Evolutionary conservation across 53 echinoderm and acorn worm species (phyloP).

Genomic region (Hippasteria phrygiana): DNA sequence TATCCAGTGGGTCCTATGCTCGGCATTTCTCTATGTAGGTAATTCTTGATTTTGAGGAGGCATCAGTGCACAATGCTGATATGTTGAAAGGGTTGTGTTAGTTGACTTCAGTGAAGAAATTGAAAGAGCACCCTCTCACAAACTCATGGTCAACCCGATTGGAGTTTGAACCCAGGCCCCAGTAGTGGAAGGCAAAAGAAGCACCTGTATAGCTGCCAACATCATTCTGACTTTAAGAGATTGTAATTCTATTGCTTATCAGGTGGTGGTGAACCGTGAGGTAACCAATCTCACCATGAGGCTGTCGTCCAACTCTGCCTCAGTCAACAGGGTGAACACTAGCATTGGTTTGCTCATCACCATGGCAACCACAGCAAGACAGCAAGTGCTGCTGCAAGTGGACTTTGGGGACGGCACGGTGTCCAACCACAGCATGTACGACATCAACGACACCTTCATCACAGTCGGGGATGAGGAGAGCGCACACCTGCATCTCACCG

Average conservation of each 20-base stretch:
- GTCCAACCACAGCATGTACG: constrained; percentile 83
- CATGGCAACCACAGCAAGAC: constrained; percentile 79
- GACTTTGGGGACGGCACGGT: constrained; percentile 86
- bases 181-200: no score
- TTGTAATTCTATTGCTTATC: neutral
- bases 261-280: constrained; percentile 83
- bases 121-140: no score
- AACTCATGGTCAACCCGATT: no score
- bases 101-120: no score
- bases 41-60: no score
- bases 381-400: constrained; percentile 72
- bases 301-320: constrained; percentile 61
- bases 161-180: no score
- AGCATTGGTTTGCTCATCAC: constrained; percentile 72
- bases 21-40: no score
- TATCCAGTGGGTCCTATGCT: no score
- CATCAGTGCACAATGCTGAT: no score
- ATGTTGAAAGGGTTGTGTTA: no score
- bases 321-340: constrained; percentile 64
- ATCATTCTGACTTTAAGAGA: neutral
- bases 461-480: constrained; percentile 67
- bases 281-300: constrained; percentile 77
- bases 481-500: constrained; percentile 80
- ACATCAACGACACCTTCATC: constrained; percentile 92
- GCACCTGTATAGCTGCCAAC: no score